Percentiles rank a stretch among this genome's conserved stretches.
Evolutionary conservation across 2,113 vertebrate species (phyloP).

Genomic region (Tetraodon nigroviridis): DNA sequence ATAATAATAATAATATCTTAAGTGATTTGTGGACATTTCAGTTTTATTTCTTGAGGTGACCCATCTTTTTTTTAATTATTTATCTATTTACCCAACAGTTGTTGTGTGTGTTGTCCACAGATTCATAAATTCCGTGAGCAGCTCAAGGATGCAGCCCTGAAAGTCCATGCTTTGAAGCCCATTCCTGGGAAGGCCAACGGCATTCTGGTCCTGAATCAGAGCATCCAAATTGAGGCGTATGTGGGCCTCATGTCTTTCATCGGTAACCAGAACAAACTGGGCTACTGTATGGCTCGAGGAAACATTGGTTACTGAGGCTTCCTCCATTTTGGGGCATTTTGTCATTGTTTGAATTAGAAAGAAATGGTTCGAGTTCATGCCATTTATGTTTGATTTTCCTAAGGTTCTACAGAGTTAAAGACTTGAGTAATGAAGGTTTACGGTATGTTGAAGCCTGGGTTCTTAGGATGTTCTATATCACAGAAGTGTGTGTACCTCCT

Average conservation of each 20-base stretch:
- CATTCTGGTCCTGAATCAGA: conserved; percentile 71
- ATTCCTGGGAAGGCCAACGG: conserved; percentile 69
- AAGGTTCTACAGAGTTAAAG: background rate
- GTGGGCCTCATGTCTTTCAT: conserved; percentile 77
- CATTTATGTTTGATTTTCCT: background rate
- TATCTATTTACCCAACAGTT: no score
- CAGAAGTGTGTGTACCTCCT: conserved; percentile 19
- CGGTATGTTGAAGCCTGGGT: conserved; percentile 1
- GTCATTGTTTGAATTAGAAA: background rate
- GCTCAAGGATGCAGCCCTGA: conserved; percentile 67
- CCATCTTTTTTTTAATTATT: no score
- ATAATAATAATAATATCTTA: no score
- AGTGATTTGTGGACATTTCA: no score
- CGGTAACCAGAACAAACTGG: conserved; percentile 80
- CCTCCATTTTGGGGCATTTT: background rate
- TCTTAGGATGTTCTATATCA: conserved; percentile 24
- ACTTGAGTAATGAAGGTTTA: conserved; percentile 7
- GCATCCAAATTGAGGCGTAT: conserved; percentile 75
- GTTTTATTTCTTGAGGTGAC: no score
- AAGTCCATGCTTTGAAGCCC: conserved; percentile 56
- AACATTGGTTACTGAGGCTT: conserved; percentile 76
- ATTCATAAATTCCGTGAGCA: conserved; percentile 71
- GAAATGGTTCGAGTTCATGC: no score
- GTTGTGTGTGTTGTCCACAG: conserved; percentile 55
- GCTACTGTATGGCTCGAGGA: conserved; percentile 78